Evolutionary conservation across 37 sponge, comb jelly and placozoan genomes (phyloP).

Genomic region (Diacarnus erythraeanus): DNA sequence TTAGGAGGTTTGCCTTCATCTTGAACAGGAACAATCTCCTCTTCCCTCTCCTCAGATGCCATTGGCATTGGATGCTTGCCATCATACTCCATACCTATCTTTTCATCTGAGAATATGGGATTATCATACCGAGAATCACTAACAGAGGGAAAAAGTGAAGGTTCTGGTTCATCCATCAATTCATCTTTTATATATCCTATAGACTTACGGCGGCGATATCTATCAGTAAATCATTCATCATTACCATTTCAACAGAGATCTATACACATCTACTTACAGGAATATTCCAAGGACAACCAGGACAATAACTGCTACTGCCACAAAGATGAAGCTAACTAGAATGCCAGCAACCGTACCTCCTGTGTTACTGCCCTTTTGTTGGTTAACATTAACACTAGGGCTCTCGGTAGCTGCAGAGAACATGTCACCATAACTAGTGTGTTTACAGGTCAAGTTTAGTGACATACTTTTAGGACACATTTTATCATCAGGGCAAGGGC

Average conservation of each 20-base stretch:
- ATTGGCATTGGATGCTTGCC: background rate
- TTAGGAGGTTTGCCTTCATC: background rate
- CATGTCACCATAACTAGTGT: background rate
- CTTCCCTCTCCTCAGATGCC: background rate
- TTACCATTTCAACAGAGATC: background rate
- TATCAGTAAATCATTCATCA: no score
- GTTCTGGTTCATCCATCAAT: background rate
- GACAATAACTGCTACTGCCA: background rate
- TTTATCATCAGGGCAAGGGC: constrained; percentile 30
- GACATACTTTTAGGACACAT: constrained; percentile 11
- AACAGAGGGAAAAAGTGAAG: background rate
- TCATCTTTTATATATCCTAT: background rate
- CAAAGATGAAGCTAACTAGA: background rate
- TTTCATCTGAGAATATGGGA: background rate
- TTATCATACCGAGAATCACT: background rate
- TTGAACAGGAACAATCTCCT: background rate
- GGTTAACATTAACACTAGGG: background rate
- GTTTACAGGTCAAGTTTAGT: background rate
- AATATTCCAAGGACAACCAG: background rate
- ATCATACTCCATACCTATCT: background rate
- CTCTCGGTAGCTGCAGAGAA: background rate
- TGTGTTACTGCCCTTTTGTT: background rate
- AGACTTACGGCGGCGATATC: background rate
- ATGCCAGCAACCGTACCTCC: background rate
- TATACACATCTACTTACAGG: background rate